phyloP scores from a whole-genome alignment of 2,797 vertebrate genomes.

The Nyctibius grandis region DNA sequence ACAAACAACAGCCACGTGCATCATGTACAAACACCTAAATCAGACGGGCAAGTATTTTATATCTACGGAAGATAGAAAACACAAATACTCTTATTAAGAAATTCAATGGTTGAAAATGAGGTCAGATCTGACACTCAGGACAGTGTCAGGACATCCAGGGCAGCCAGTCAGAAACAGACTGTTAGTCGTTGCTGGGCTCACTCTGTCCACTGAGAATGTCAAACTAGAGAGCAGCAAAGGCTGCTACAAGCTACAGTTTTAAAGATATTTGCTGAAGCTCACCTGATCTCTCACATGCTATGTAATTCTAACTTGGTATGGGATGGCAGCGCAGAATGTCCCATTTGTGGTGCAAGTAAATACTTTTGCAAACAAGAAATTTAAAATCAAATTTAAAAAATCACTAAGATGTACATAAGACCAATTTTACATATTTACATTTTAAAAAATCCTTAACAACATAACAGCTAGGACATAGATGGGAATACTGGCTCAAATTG shows the following conservation, averaged over 20 bases:
- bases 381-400: background rate
- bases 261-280: background rate
- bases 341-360: background rate
- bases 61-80: background rate
- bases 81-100: background rate
- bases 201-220: background rate
- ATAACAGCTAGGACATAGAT: background rate
- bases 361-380: background rate
- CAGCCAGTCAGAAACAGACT: background rate
- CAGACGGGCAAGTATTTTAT: background rate
- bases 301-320: background rate
- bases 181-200: background rate
- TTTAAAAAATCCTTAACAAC: background rate
- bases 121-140: background rate
- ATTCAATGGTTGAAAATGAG: background rate
- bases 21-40: background rate
- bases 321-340: background rate
- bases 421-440: background rate
- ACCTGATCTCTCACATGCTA: background rate
- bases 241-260: background rate
- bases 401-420: accelerated
- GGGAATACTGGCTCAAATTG: background rate
- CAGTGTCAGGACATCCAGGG: background rate
- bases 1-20: accelerated
- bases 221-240: background rate